Evolutionary conservation across 2,797 vertebrate genomes (phyloP), one percentile per base, ranked within the genome.

Genomic region (Pelochelys cantorii): DNA sequence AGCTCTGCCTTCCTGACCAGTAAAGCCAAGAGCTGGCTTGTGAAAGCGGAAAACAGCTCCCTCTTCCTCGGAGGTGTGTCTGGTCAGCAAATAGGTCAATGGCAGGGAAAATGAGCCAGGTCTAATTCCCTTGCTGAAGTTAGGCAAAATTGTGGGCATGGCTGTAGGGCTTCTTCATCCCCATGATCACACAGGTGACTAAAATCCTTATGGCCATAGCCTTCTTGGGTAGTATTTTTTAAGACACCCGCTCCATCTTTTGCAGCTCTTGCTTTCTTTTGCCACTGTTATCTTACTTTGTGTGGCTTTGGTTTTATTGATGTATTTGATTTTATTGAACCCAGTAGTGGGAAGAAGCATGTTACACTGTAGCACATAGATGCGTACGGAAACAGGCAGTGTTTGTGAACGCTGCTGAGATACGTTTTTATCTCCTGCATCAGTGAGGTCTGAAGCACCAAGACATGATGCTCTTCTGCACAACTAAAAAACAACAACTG

Each of bases 201-300:
- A 34, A 90, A 84, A 71, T 65, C 60, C 31, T n/a, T 14, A 31
- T 65, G 8, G 60, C 31, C 60, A 65, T 65, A 34, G 77, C 62
- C 53, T 79, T 52, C 31, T 11, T 48, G 23, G 79, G 81, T 85
- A 79, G 82, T 79, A 90, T 90, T 82, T 37, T 85, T 87, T 90
- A 55, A 82, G 85, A 80, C 34, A 59, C 48, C 79, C 29, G 8
- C 42, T 48, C 22, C 12, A 54, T 79, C 62, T 92, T n/a, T 57
- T n/a, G 56, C 77, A 79, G 59, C 53, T 62, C 83, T 59, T 17
- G 29, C 55, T 77, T 92, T 92, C 87, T 90, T 52, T 88, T 93
- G 6, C 4, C 11, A 18, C 11, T 54, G 77, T 55, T 34, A 56
- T 15, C 81, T 82, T 60, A 84, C 89, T 88, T 94, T 13, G 18